Conservation (phyloP, 2,797 vertebrate genomes). For the Trachurus trachurus region DNA sequence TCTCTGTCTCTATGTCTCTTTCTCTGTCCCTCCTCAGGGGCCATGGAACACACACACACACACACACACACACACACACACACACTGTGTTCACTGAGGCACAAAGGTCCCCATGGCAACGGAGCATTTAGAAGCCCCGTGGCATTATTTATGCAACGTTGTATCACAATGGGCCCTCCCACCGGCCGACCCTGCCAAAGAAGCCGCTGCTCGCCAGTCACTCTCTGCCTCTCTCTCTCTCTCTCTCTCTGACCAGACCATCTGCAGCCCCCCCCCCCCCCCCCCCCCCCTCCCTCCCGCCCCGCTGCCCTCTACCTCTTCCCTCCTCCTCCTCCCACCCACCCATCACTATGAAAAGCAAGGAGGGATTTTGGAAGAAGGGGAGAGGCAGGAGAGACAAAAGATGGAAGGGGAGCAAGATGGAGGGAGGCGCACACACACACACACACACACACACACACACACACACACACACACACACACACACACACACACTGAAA, state of each 20-base stretch:
- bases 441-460: not conserved
- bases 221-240: constrained; percentile 45
- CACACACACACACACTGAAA: not conserved
- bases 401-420: constrained; percentile 34
- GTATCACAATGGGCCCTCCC: constrained; percentile 93
- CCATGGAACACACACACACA: constrained; percentile 62
- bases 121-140: constrained; percentile 90
- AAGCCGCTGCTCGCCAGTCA: constrained; percentile 81
- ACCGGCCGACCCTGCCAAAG: constrained; percentile 83
- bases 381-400: constrained; percentile 9
- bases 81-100: constrained; percentile 89
- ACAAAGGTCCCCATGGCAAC: constrained; percentile 98
- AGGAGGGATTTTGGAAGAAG: constrained; percentile 21
- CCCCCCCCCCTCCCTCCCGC: constrained; percentile 8
- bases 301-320: not conserved
- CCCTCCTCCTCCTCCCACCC: not conserved
- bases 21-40: constrained; percentile 64
- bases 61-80: constrained; percentile 77
- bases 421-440: constrained; percentile 9
- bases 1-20: constrained; percentile 37
- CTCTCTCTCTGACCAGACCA: constrained; percentile 61
- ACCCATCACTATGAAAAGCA: constrained; percentile 57
- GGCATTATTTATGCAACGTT: constrained; percentile 94
- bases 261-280: constrained; percentile 55
- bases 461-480: constrained; percentile 8